Evolutionary conservation across 2,888 invertebrate species (phyloP).

Genomic region (Pammene aurita): DNA sequence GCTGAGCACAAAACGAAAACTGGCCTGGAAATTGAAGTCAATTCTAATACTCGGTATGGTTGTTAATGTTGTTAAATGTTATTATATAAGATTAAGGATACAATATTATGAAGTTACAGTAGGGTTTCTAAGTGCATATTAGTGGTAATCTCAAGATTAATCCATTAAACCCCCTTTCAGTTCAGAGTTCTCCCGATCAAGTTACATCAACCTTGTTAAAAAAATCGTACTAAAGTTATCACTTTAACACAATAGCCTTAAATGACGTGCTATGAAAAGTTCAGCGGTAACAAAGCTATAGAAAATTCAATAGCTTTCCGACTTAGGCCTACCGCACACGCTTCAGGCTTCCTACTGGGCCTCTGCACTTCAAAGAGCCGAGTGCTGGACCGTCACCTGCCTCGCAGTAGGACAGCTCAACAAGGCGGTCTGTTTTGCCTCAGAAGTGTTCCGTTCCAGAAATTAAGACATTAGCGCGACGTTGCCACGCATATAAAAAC

Average conservation of each 20-base stretch:
- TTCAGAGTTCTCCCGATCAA: too few relatives aligned
- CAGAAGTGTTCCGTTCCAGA: constrained; percentile 73
- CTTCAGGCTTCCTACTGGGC: constrained; percentile 27
- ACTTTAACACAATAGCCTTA: constrained; percentile 7
- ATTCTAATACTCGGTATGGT: too few relatives aligned
- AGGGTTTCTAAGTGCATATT: too few relatives aligned
- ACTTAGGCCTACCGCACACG: constrained; percentile 37
- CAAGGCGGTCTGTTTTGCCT: constrained; percentile 75
- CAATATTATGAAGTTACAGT: too few relatives aligned
- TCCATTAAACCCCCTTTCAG: too few relatives aligned
- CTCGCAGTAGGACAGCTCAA: constrained; percentile 58
- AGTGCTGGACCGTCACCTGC: constrained; percentile 48
- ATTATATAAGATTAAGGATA: too few relatives aligned
- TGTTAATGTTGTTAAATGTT: not conserved
- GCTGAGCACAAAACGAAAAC: not conserved
- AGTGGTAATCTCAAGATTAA: too few relatives aligned
- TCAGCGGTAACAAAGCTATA: not conserved
- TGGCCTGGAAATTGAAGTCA: too few relatives aligned
- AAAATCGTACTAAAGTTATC: not conserved
- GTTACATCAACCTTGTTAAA: not conserved
- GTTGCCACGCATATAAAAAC: constrained; percentile 3
- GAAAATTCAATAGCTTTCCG: constrained; percentile 14
- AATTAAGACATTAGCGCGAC: constrained; percentile 77
- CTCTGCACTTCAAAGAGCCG: constrained; percentile 32
- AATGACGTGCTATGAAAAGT: not conserved